phyloP scores from a whole-genome alignment of 2,113 vertebrate species.

The Eublepharis macularius region DNA sequence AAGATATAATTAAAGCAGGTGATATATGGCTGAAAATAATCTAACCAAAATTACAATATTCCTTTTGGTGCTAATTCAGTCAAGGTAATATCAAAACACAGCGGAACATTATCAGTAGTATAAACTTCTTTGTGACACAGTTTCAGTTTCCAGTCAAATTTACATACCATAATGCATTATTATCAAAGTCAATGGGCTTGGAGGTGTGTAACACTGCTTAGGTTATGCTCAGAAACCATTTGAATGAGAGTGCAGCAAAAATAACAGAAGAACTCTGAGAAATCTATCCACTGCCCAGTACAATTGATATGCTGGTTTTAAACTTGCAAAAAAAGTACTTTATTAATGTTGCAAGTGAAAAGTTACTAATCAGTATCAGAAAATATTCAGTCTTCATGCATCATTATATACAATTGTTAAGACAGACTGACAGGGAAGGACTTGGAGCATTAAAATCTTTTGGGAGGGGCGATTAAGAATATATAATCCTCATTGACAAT shows the following conservation, averaged over 20 bases:
- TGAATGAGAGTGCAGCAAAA: neutral
- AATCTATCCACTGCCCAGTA: neutral
- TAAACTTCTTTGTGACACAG: neutral
- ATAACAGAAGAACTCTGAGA: neutral
- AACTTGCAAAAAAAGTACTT: neutral
- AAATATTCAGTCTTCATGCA: neutral
- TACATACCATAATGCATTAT: neutral
- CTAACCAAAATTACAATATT: neutral
- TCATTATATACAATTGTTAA: neutral
- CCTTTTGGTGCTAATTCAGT: neutral
- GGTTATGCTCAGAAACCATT: no score
- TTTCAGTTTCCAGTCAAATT: neutral
- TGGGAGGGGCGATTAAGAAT: constrained; percentile 14
- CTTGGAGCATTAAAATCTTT: neutral
- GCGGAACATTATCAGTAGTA: neutral
- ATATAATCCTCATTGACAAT: neutral
- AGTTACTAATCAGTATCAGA: neutral
- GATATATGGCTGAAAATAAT: neutral
- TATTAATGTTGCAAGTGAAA: neutral
- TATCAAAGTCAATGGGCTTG: neutral
- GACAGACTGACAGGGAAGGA: neutral
- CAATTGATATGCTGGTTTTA: neutral
- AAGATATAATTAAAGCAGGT: no score
- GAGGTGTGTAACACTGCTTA: no score
- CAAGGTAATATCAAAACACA: neutral